A percentile compares a stretch with the other conserved stretches of the same genome.
Evolutionary conservation across 1,140 invertebrate species (phyloP).

Genomic region (Tetragnatha versicolor): DNA sequence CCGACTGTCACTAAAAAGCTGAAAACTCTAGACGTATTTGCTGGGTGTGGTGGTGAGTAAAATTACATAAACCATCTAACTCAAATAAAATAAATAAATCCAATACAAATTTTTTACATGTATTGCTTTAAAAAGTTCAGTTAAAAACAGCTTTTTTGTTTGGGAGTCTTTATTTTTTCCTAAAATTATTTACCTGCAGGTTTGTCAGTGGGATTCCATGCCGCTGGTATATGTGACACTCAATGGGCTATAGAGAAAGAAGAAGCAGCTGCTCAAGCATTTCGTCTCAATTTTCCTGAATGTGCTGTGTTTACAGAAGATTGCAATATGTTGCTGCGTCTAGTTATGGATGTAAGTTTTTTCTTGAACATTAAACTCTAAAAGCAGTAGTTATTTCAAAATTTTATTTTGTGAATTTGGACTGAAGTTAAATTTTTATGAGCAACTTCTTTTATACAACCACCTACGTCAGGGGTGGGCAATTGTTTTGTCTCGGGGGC

Average conservation of each 20-base stretch:
- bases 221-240: constrained; percentile 73
- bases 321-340: constrained; percentile 77
- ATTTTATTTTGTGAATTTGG: background rate
- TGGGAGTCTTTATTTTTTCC: too few species aligned
- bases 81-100: too few species aligned
- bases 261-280: constrained; percentile 80
- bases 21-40: constrained; percentile 82
- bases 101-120: too few species aligned
- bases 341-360: constrained; percentile 70
- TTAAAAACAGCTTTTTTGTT: too few species aligned
- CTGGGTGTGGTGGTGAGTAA: constrained; percentile 79
- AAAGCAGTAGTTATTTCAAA: background rate
- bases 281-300: constrained; percentile 77
- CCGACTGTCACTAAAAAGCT: constrained; percentile 67
- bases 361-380: background rate
- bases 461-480: too few species aligned
- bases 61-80: too few species aligned
- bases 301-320: constrained; percentile 81
- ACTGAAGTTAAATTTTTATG: background rate
- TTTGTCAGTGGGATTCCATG: constrained; percentile 71
- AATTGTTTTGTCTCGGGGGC: too few species aligned
- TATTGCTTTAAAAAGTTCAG: too few species aligned
- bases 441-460: background rate
- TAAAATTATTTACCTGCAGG: constrained; percentile 59
- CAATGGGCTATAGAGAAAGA: constrained; percentile 86